Evolutionary conservation across 2,888 invertebrate genomes (phyloP), one percentile per base, ranked within the genome.

Genomic region (Drosophila phalerata): DNA sequence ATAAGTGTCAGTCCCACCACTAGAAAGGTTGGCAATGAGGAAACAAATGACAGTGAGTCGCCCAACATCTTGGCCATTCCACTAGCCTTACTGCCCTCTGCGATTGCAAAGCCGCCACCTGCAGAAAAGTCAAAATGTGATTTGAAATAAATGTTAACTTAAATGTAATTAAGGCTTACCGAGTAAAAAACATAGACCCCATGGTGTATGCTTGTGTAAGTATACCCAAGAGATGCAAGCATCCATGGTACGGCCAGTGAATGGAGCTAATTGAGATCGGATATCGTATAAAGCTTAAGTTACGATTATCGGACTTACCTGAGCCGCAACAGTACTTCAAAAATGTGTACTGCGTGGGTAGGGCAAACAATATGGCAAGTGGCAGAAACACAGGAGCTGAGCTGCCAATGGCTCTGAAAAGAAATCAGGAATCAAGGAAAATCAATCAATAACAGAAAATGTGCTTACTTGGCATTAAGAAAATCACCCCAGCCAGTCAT

Each of bases 101-200:
- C 97, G 57, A 98, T 93, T 0, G 97, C 97, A 93, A 97, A 97
- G 0, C 98, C 98, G 4, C 98, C 98, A 40, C 97, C 96, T 95
- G 32, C 42, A 34, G 5, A 15, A 22, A 25, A n/a, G 2, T 10
- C 15, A 34, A 34, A 9, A 28, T 37, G 2, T 15, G 8, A 28
- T 5, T 25, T 22, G 0, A 22, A 22, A 37, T 15, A 25, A 9
- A 11, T 19, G 13, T 37, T 8, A 34, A 11, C 11, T n/a, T 43
- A 19, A 45, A 4, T 32, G 17, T 19, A 8, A 40, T 9, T 19
- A 17, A 25, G 32, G 28, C 92, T 92, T 81, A 94, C 95, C 97
- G 45, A 98, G 94, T 19, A 98, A 93, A 87, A 98, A 95, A 17
- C 97, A 94, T 0, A 98, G 94, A 11, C 97, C 97, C 97, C 98